These are phyloP conservation scores for Agrotis clavis DNA, from an alignment of 2,888 invertebrate genomes.

Conservation along the genomic window DNA sequence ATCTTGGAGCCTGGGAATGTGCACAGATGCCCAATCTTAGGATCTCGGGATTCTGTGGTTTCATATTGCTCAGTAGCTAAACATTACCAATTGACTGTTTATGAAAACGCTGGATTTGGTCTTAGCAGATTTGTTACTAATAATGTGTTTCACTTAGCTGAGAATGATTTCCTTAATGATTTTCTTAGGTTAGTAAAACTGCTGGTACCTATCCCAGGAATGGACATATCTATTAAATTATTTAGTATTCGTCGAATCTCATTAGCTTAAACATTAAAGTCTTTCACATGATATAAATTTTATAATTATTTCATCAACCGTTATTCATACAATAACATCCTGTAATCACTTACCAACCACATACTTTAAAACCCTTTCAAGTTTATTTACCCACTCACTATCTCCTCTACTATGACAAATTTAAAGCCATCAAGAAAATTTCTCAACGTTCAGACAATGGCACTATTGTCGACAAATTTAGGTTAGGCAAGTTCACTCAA, in stretches of 20 bases:
- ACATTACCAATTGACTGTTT: not conserved
- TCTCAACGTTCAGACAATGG: conserved; percentile 82
- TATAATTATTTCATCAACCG: too few relatives aligned
- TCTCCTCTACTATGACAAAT: conserved; percentile 75
- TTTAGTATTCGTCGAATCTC: too few relatives aligned
- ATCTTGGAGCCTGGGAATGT: conserved; percentile 47
- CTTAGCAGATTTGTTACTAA: not conserved
- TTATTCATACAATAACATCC: conserved; percentile 19
- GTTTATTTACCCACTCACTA: conserved; percentile 67
- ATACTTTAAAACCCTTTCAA: conserved; percentile 44
- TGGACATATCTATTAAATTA: too few relatives aligned
- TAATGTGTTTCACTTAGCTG: too few relatives aligned
- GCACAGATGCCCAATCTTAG: conserved; percentile 29
- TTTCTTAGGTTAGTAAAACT: too few relatives aligned
- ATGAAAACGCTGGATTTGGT: not conserved
- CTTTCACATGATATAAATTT: too few relatives aligned
- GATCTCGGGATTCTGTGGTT: conserved; percentile 25
- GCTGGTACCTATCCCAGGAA: too few relatives aligned
- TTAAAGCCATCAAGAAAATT: conserved; percentile 79
- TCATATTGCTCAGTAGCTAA: not conserved
- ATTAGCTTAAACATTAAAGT: too few relatives aligned
- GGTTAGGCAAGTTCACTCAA: conserved; percentile 89
- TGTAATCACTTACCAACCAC: conserved; percentile 37
- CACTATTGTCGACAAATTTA: conserved; percentile 85
- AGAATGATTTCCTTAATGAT: too few relatives aligned